Evolutionary conservation across 1,140 invertebrate species (phyloP).

Genomic region (Drosophila lacteicornis): DNA sequence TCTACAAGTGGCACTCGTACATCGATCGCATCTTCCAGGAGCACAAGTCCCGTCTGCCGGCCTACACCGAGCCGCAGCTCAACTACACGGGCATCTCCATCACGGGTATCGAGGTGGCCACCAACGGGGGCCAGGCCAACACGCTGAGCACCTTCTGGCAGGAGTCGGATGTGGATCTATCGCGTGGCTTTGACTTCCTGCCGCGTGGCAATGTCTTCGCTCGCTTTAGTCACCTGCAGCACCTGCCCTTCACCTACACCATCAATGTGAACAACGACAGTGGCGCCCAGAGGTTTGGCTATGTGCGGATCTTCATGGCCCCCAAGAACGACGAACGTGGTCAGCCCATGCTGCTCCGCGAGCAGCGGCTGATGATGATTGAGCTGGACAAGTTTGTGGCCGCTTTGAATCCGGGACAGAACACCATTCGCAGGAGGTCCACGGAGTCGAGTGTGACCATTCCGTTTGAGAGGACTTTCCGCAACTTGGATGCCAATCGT

Average conservation of each 20-base stretch:
- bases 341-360: conserved; percentile 87
- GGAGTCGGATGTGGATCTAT: conserved; percentile 90
- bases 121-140: conserved; percentile 86
- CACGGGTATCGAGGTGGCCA: conserved; percentile 85
- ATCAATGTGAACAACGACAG: conserved; percentile 88
- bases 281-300: conserved; percentile 87
- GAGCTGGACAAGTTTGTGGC: conserved; percentile 92
- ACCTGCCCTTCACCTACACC: conserved; percentile 89
- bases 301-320: conserved; percentile 91
- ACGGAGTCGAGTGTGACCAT: conserved; percentile 90
- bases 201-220: conserved; percentile 90
- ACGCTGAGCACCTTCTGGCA: conserved; percentile 89
- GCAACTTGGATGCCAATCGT: conserved; percentile 86
- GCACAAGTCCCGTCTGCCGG: conserved; percentile 89
- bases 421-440: conserved; percentile 88
- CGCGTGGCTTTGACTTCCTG: conserved; percentile 91
- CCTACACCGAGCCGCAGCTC: conserved; percentile 87
- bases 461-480: conserved; percentile 90
- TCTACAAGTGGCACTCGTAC: conserved; percentile 93
- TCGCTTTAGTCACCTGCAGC: conserved; percentile 90
- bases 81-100: conserved; percentile 88
- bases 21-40: conserved; percentile 92
- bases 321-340: conserved; percentile 90
- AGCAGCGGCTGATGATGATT: conserved; percentile 90
- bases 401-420: conserved; percentile 87